Evolutionary conservation across 2,888 invertebrate genomes (phyloP).

Genomic region (Anoncus sp.): DNA sequence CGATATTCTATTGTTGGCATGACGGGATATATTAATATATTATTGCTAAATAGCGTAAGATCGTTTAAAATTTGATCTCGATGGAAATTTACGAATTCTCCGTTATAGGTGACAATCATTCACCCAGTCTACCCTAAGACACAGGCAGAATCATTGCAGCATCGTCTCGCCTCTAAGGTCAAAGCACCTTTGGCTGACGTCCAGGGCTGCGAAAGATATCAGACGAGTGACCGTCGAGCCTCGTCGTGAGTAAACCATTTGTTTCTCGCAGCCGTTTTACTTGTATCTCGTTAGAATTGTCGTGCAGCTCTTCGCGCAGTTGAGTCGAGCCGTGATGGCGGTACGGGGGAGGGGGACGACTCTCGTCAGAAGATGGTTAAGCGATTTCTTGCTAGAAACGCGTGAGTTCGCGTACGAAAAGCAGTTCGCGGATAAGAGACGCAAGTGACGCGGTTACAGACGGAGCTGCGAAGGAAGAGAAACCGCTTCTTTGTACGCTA

Average conservation of each 20-base stretch:
- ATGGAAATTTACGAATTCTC: too few relatives aligned
- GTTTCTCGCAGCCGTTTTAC: constrained; percentile 30
- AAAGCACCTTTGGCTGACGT: constrained; percentile 71
- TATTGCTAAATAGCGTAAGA: too few relatives aligned
- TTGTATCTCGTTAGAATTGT: constrained; percentile 29
- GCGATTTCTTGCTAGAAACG: constrained; percentile 40
- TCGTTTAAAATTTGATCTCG: too few relatives aligned
- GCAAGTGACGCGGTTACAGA: constrained; percentile 6
- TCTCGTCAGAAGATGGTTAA: constrained; percentile 37
- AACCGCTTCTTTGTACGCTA: constrained; percentile 49
- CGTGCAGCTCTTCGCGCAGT: constrained; percentile 15
- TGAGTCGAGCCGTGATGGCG: neutral
- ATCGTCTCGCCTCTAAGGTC: constrained; percentile 48
- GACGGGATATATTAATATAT: too few relatives aligned
- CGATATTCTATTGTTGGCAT: too few relatives aligned
- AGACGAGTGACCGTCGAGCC: constrained; percentile 18
- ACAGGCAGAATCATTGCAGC: neutral
- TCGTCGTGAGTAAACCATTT: constrained; percentile 38
- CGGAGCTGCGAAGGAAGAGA: constrained; percentile 7
- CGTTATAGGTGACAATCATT: too few relatives aligned
- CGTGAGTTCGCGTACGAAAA: constrained; percentile 42
- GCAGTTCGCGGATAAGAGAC: constrained; percentile 13
- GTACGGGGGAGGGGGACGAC: neutral
- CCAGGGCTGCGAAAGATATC: constrained; percentile 51
- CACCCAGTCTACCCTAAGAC: too few relatives aligned